Evolutionary conservation across 23 tunicate species (phyloP), one percentile per base, ranked within the genome.

Genomic region (Botrylloides violaceus): DNA sequence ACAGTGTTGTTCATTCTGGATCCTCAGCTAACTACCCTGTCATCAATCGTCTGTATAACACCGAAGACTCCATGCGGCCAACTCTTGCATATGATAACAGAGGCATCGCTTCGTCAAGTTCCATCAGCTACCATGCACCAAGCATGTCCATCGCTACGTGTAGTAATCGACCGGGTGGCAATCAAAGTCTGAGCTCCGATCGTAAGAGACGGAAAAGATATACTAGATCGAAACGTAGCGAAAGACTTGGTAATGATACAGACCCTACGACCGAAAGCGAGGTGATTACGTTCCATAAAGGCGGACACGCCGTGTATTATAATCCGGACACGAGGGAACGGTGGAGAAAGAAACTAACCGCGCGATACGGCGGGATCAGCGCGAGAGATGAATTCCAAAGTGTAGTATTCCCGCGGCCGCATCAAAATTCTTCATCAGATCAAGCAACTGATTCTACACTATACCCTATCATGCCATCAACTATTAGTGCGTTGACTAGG

Each of bases 321-420:
- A 43, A 68, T 37, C 74, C 74, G 29, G 74, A 68, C 23, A 26
- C 74, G 47, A 39, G 74, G 4, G 74, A 68, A 25, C 59, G 74
- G 5, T 6, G 74, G 20, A 36, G 74, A 43, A 68, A 68, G n/a
- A 68, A 68, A 26, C 37, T 68, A 56, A 68, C 56, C 47, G 74
- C 37, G 21, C 56, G 74, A 19, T 35, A 43, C 47, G 74, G 74
- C 5, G 74, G 74, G 4, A 56, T 68, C 7, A 68, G 37, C 30
- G 74, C 74, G 21, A 68, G 37, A 37, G 74, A 68, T 22, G 74
- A 68, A 43, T 68, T 68, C 58, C 74, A 68, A 56, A 55, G 74
- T 1, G 56, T 68, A 21, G 58, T 68, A 21, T 68, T 68, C n/a
- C 74, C 74, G 26, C 74, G 47, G 26, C 58, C 22, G 5, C 57